Evolutionary conservation across 1,140 invertebrate genomes (phyloP), one percentile per base, ranked within the genome.

Genomic region (Portunus trituberculatus): DNA sequence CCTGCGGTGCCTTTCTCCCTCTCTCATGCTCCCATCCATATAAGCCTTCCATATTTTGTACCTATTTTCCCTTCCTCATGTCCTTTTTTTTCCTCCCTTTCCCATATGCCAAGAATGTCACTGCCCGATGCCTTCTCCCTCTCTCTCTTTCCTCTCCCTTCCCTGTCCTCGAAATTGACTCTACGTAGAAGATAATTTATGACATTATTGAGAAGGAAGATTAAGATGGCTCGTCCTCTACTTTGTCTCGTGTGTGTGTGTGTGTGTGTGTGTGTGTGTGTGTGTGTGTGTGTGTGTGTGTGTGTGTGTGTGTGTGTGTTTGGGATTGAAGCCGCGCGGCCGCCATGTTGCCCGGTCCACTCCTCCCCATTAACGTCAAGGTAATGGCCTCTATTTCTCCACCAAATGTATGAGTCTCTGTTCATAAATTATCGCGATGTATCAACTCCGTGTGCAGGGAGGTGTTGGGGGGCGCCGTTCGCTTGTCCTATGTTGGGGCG

Each of bases 351-450:
- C 76, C 28, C 91, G 83, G 28, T 93, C 91, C 91, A 93, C 91
- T 48, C 76, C 32, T 6, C 28, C 7, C 32, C 91, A 93, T 93
- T 93, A 93, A 84, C 91, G 91, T 93, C 91, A n/a, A 83, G 46
- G 28, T 93, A 93, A 93, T 93, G 91, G 91, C 91, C 91, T n/a
- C 31, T 93, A 93, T 93, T 93, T 93, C 91, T 93, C 67, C 31
- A 67, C 48, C 91, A 93, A 93, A 93, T 93, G 91, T 84, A 93
- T 84, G 91, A 93, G 91, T 84, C 76, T 28, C 76, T 83, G 32
- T 93, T 93, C 91, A 84, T 93, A 84, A 84, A 93, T 93, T 93
- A 93, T 83, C 83, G 91, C 48, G 32, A 93, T 93, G 46, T 84
- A 93, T 93, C 91, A 93, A 84, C 76, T 83, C 67, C 31, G 32